Evolutionary conservation across 2,797 vertebrate genomes (phyloP), one percentile per base, ranked within the genome.

Genomic region (Darevskia nairensis): DNA sequence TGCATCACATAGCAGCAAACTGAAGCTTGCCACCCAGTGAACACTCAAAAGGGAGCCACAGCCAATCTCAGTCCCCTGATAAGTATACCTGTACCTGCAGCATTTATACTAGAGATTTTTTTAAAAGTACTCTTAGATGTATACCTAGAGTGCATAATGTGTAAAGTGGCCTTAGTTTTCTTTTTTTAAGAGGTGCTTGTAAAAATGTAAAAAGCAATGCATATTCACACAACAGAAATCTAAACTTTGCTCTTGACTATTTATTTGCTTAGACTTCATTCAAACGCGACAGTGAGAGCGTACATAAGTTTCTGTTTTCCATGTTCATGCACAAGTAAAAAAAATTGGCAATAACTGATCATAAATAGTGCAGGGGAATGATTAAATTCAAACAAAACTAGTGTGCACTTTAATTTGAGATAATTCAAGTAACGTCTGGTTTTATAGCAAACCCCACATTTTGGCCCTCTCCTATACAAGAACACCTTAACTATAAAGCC

Each of bases 301-400:
- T 84, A 66, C 19, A 84, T 68, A 64, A 76, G 79, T 32, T 92
- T 89, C 85, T 86, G 91, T 92, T 92, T 71, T 87, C 87, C 82
- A 91, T 84, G 91, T 92, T 93, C 93, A 90, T 68, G 85, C 81
- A 29, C 76, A 87, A 82, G 71, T 90, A 87, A 81, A 59, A 55
- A 90, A 91, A 91, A 87, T 91, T n/a, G 82, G 88, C 78, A 21
- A 82, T 71, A 92, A 90, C 91, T 93, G 90, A 92, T 92, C 92
- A 90, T 39, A 92, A 93, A 90, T 85, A 90, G 86, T 92, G 89
- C 89, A 88, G 86, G 78, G 90, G 86, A 93, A 93, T 92, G 92
- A 74, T 92, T 90, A 44, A 92, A 92, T 39, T 29, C 35, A 79
- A 91, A 10, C 68, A 90, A 91, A 23, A 88, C 84, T 44, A 86